Evolutionary conservation across 2,797 vertebrate genomes (phyloP).

Genomic region (Buceros bicornis): DNA sequence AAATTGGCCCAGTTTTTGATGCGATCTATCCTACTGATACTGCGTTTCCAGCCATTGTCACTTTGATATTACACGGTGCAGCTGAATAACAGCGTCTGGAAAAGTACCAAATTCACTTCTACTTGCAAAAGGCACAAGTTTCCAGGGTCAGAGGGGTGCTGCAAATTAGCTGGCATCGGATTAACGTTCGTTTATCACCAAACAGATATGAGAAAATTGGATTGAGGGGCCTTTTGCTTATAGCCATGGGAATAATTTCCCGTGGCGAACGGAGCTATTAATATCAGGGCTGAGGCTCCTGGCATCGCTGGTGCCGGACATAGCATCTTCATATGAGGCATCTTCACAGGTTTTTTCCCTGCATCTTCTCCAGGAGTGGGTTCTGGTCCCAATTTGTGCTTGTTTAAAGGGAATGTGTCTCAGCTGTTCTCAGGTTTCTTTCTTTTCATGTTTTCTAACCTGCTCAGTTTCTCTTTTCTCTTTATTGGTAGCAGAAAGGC

Average conservation of each 20-base stretch:
- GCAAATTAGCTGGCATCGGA: background rate
- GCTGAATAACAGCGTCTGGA: background rate
- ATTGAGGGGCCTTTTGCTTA: background rate
- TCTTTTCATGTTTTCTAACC: background rate
- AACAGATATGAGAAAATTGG: background rate
- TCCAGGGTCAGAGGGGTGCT: background rate
- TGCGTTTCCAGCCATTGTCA: background rate
- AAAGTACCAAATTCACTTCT: background rate
- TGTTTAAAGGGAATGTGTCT: background rate
- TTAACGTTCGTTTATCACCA: background rate
- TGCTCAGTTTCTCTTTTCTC: slow-evolving; percentile 10
- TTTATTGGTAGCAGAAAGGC: background rate
- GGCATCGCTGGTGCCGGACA: background rate
- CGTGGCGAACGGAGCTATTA: background rate
- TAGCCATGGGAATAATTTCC: background rate
- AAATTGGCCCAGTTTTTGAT: background rate
- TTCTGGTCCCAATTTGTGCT: background rate
- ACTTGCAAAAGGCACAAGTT: background rate
- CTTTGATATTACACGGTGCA: background rate
- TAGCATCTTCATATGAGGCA: background rate
- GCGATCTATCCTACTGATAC: background rate
- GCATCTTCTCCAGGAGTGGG: background rate
- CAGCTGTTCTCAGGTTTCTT: background rate
- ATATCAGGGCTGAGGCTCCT: background rate
- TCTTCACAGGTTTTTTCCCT: background rate